A percentile compares a stretch with the other conserved stretches of the same genome.
phyloP scores from a whole-genome alignment of 1,140 invertebrate genomes.

The Drosophila quadrilineata region DNA sequence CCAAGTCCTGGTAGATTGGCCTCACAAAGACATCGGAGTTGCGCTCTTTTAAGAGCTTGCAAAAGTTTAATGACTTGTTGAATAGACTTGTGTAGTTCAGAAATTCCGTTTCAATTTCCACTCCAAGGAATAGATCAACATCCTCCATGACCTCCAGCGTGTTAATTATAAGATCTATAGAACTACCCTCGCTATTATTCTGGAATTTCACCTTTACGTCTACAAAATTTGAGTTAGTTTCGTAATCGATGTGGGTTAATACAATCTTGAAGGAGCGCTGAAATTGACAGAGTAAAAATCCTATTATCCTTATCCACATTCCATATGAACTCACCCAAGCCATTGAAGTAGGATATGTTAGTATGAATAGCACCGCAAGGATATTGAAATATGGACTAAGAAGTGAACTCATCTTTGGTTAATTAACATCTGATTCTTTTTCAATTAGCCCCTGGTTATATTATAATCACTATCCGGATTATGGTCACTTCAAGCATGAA shows the following conservation, averaged over 20 bases:
- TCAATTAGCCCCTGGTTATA: conserved; percentile 49
- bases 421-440: conserved; percentile 42
- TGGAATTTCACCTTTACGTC: conserved; percentile 50
- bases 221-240: conserved; percentile 49
- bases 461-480: conserved; percentile 25
- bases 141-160: conserved; percentile 46
- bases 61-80: conserved; percentile 49
- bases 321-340: conserved; percentile 55
- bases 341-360: conserved; percentile 15
- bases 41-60: conserved; percentile 63
- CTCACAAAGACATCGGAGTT: conserved; percentile 48
- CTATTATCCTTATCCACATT: neutral
- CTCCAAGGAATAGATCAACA: conserved; percentile 34
- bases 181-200: conserved; percentile 52
- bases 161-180: conserved; percentile 30
- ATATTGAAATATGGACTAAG: conserved; percentile 1
- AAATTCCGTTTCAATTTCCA: conserved; percentile 52
- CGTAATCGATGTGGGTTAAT: conserved; percentile 44
- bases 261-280: conserved; percentile 75
- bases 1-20: conserved; percentile 59
- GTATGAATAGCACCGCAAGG: conserved; percentile 16
- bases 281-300: neutral
- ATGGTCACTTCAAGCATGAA: conserved; percentile 37
- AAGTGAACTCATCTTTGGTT: conserved; percentile 45
- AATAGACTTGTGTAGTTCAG: conserved; percentile 54